These are phyloP conservation scores for Psittacula cyanocephala DNA, from an alignment of 2,113 vertebrate genomes.

Conservation along the genomic window DNA sequence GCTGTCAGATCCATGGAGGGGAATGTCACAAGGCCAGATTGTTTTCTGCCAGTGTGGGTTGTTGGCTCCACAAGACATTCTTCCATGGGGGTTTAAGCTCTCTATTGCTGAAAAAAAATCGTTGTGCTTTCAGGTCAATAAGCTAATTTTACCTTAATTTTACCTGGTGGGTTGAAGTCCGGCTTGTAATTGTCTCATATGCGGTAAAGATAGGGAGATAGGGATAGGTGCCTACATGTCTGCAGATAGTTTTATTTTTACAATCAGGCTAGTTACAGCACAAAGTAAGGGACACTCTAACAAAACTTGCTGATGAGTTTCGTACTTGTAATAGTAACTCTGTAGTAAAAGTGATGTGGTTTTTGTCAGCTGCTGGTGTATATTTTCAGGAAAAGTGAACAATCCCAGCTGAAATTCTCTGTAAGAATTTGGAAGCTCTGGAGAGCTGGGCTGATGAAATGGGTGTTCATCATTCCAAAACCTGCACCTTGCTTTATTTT, in stretches of 20 bases:
- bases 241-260: not conserved
- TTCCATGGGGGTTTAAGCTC: not conserved
- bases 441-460: not conserved
- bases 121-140: not conserved
- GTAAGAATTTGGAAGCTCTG: not conserved
- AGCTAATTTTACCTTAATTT: not conserved
- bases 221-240: not conserved
- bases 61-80: not conserved
- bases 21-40: not conserved
- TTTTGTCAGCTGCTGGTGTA: not conserved
- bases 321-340: not conserved
- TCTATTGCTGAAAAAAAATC: not conserved
- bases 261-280: accelerated
- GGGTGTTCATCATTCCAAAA: slow-evolving; percentile 24
- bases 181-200: accelerated
- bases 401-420: not conserved
- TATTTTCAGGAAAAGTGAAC: not conserved
- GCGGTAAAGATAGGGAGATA: not conserved
- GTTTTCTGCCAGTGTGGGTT: not conserved
- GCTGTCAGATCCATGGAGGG: not conserved
- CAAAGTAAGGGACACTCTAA: not conserved
- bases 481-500: not conserved
- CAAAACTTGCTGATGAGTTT: not conserved
- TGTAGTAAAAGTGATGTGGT: not conserved
- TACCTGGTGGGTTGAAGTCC: not conserved